Evolutionary conservation across 2,797 vertebrate genomes (phyloP), one percentile per base, ranked within the genome.

Genomic region (Oceanodroma leucorhoa): DNA sequence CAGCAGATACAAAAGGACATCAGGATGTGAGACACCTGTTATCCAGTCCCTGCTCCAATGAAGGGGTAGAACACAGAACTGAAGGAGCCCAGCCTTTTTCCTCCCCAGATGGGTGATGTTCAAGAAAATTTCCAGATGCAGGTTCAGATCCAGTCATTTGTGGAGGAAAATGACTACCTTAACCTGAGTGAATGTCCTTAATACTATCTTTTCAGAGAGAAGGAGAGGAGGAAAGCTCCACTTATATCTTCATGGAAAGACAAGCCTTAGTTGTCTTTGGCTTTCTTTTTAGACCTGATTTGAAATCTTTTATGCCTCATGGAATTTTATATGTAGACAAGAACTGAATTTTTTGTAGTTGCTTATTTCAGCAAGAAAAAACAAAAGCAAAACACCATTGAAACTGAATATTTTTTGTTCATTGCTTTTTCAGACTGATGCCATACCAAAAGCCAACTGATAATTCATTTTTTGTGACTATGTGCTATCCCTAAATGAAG

Each of bases 321-420:
- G 22, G 21, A 66, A 77, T n/a, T 41, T 54, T 27, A 18, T 40
- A 57, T 23, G 15, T 65, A 61, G 21, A 5, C 41, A 46, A 86
- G 22, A 93, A 23, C 8, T 14, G 2, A 8, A 5, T 51, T 64
- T 75, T 65, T 24, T 43, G 0, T 10, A 16, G 6, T 36, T 75
- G 80, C 5, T 30, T 3, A 46, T 55, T 87, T 85, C 18, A 66
- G 3, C 3, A 80, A 66, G 9, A 4, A 38, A 58, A 67, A n/a
- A 12, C 0, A 36, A 71, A 65, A 36, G 0, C 4, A 75, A 90
- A 58, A 9, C 7, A 38, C 2, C 1, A 46, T 12, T 62, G 40
- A 70, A 79, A 26, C 1, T 0, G 22, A 81, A 11, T 26, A 21
- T 9, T 77, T 81, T 81, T 81, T 79, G 4, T 54, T 87, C 20